Conservation (phyloP, 1,140 invertebrate genomes). For the Scaptomyza pallida region DNA sequence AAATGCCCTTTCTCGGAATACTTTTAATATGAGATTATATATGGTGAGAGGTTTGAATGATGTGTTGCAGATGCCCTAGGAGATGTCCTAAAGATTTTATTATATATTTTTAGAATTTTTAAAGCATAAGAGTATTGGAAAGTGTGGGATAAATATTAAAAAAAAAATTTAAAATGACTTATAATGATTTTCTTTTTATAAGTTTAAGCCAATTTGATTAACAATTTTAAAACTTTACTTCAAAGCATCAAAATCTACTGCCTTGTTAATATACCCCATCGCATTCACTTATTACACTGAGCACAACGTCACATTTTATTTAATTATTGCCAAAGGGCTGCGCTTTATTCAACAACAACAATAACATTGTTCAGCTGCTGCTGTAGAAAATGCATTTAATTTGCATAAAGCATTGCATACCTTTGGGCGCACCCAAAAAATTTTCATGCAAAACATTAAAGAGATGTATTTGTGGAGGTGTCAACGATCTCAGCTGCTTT, state of each 20-base stretch:
- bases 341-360: slow-evolving; percentile 48
- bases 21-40: slow-evolving; percentile 1
- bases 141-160: too few relatives aligned
- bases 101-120: too few relatives aligned
- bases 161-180: too few relatives aligned
- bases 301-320: slow-evolving; percentile 62
- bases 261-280: background rate
- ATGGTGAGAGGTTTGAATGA: background rate
- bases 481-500: slow-evolving; percentile 41
- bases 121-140: too few relatives aligned
- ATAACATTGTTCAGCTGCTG: slow-evolving; percentile 23
- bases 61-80: background rate
- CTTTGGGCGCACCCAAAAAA: slow-evolving; percentile 24
- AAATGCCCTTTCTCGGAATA: slow-evolving; percentile 46
- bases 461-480: slow-evolving; percentile 3
- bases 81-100: too few relatives aligned
- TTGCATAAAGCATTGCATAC: slow-evolving; percentile 48
- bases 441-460: slow-evolving; percentile 43
- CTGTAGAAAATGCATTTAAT: slow-evolving; percentile 51
- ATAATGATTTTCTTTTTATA: too few relatives aligned
- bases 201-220: too few relatives aligned
- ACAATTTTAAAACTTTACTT: too few relatives aligned
- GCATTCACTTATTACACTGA: background rate
- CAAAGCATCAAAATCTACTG: too few relatives aligned
- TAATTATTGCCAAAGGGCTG: slow-evolving; percentile 71